Evolutionary conservation across 37 sponge, comb jelly and placozoan species (phyloP), one percentile per base, ranked within the genome.

Genomic region (Theonella swinhoei): DNA sequence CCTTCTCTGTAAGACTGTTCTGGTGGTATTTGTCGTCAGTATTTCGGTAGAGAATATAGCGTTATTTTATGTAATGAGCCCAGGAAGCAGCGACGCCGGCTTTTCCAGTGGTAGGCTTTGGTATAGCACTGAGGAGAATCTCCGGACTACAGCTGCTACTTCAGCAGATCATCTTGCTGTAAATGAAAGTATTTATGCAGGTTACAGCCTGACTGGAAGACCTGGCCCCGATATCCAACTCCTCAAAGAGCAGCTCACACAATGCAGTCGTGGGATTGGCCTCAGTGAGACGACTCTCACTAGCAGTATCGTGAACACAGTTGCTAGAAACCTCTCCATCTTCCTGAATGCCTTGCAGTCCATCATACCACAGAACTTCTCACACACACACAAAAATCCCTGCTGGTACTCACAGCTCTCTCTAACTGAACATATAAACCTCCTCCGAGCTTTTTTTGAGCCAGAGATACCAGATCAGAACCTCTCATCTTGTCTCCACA

Each of bases 361-460:
- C 30, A 68, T 68, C 30, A 33, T 68, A 31, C 69, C 69, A 29
- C 30, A 33, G 30, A 25, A 68, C 34, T 68, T 68, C 69, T 68
- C 69, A 20, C 34, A 29, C 19, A 1, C 20, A 33, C 30, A 68
- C 69, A 68, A 25, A 20, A 68, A 31, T 31, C 69, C 69, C 34
- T 68, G 69, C 69, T 68, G 69, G 69, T 20, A 31, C 19, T 68
- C 69, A 3, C 33, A 31, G 33, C 14, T 68, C 1, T 1, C 34
- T 33, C 34, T 31, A 4, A 2, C 69, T 33, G 7, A 17, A 7
- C 54, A 47, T 14, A 47, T 14, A 7, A 47, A 47, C 54, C 7
- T 47, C 11, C 14, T 14, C 7, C 66, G 43, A 3, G 30, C 9
- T 5, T 5, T 5, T 34, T 4, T 33, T 5, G 72, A 8, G 39